These are phyloP conservation scores for Ptyas mucosa DNA, from an alignment of 2,113 vertebrate species.

Conservation along the genomic window DNA sequence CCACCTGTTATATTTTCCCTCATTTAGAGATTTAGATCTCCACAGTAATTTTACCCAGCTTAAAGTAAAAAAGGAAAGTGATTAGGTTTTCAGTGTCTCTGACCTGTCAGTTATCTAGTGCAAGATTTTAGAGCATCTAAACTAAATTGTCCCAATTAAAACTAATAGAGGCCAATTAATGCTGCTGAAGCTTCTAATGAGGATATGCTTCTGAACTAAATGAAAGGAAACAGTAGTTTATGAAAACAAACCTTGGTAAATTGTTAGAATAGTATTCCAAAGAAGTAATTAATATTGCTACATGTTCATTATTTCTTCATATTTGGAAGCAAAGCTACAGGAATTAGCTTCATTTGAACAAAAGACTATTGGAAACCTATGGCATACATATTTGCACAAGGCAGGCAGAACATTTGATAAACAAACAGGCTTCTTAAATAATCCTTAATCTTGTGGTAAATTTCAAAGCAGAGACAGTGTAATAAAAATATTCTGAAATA, in stretches of 20 bases:
- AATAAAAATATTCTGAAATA: not conserved
- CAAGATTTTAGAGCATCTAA: constrained; percentile 13
- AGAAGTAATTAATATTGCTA: not conserved
- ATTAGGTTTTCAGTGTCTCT: not conserved
- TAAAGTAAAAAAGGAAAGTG: not conserved
- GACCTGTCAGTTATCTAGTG: constrained; percentile 8
- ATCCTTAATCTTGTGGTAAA: not conserved
- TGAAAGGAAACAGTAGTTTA: constrained; percentile 17
- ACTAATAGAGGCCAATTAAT: constrained; percentile 32
- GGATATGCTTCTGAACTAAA: not conserved
- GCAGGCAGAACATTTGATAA: not conserved
- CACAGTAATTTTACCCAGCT: not conserved
- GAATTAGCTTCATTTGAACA: not conserved
- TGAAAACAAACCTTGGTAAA: constrained; percentile 10
- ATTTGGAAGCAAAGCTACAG: not conserved
- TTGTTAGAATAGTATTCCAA: not conserved
- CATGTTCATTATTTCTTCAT: not conserved
- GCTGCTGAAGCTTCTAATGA: constrained; percentile 18
- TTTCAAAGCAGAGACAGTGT: not conserved
- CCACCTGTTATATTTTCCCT: not conserved
- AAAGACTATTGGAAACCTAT: not conserved
- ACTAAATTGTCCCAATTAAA: constrained; percentile 36
- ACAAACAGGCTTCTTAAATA: not conserved
- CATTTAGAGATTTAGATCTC: not conserved
- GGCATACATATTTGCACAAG: not conserved